Evolutionary conservation across 2,888 invertebrate species (phyloP), one percentile per base, ranked within the genome.

Genomic region (Sarcophaga caerulescens): DNA sequence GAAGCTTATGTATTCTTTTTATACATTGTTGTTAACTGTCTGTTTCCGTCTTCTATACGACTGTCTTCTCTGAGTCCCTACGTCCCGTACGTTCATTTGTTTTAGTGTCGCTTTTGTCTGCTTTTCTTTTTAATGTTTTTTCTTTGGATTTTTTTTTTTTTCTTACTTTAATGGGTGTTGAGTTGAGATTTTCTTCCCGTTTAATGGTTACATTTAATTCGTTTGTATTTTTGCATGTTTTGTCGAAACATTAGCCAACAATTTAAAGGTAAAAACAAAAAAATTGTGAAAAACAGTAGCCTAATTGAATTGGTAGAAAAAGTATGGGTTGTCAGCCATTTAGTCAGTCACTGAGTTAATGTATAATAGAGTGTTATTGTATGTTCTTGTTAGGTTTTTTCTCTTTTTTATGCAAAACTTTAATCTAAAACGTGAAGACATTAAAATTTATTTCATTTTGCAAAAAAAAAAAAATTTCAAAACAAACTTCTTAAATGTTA

Each of bases 221-320:
- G 78, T 57, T 23, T 23, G 52, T 63, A 25, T 25, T 70, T 66
- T 66, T 19, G 25, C 52, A 14, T 44, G 60, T 74, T 74, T 2
- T 35, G n/a, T 74, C 23, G 63, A 52, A 75, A 74, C 45, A 44
- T 66, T 35, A 47, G 35, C 62, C 62, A 23, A 62, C 14, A 75
- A 44, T 35, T 35, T 44, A 65, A 69, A 79, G 70, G 19, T 57
- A 73, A 65, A 62, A 75, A 79, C 65, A 84, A 73, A 21, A 60
- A 63, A 75, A 84, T 65, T 47, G 74, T 59, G 59, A 70, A 79
- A 80, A 66, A 79, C 84, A 76, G 84, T 80, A 84, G 84, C 84
- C 75, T 84, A 84, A 84, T 84, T 84, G 84, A 76, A 71, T 84
- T 75, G 70, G 70, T 65, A 80, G 79, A 84, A 75, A 75, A 84